These are phyloP conservation scores for Auanema freiburgensis DNA, from an alignment of 2,888 invertebrate genomes.

Conservation along the genomic window DNA sequence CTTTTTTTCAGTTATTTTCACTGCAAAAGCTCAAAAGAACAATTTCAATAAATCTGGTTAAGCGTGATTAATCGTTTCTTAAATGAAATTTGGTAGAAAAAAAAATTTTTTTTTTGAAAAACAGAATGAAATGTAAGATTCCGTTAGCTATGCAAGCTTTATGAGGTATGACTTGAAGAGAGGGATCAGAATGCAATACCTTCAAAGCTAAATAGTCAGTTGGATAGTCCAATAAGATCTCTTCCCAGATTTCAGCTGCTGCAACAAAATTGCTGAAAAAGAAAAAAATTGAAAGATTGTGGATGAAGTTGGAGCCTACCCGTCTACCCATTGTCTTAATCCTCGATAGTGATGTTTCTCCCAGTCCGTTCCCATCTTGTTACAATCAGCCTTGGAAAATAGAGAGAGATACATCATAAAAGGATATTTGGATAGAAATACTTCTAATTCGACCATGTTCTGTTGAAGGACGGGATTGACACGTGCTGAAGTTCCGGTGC, in stretches of 20 bases:
- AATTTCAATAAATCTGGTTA: no score
- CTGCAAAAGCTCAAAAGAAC: no score
- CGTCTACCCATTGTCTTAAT: slow-evolving; percentile 65
- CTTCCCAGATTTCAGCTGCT: slow-evolving; percentile 67
- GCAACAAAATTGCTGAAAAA: slow-evolving; percentile 59
- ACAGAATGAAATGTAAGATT: no score
- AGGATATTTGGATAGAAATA: slow-evolving; percentile 1
- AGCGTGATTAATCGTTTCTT: no score
- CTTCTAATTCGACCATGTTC: slow-evolving; percentile 63
- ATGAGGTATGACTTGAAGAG: slow-evolving; percentile 30
- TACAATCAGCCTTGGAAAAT: slow-evolving; percentile 33
- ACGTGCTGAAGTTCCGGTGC: slow-evolving; percentile 64
- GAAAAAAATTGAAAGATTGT: slow-evolving; percentile 13
- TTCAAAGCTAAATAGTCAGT: slow-evolving; percentile 69
- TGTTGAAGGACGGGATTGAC: slow-evolving; percentile 62
- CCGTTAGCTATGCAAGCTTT: no score
- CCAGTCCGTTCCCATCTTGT: slow-evolving; percentile 52
- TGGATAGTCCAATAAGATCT: slow-evolving; percentile 67
- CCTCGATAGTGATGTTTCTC: slow-evolving; percentile 67
- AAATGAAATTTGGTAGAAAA: no score
- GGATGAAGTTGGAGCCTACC: slow-evolving; percentile 52
- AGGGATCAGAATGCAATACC: slow-evolving; percentile 61
- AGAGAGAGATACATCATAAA: background rate
- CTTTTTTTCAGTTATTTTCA: no score
- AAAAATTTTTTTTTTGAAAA: no score